Evolutionary conservation across 30 jellyfish, hydroid and myxozoan species (phyloP).

Genomic region (Chrysaora quinquecirrha): DNA sequence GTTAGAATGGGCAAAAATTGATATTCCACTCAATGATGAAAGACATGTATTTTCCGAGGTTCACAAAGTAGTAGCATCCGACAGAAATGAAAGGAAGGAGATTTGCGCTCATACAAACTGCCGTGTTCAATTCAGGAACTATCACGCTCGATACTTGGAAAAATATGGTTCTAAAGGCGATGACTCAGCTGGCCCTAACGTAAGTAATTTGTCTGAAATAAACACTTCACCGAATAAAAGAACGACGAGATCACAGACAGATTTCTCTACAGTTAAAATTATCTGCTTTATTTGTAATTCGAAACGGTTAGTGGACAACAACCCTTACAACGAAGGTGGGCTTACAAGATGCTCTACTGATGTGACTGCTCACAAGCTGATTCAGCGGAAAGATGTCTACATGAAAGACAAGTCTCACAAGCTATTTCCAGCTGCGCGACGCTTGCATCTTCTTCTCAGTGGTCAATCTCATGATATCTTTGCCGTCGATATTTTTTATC

Average conservation of each 20-base stretch:
- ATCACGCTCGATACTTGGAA: background rate
- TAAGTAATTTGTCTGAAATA: background rate
- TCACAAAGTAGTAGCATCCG: background rate
- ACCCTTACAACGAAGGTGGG: slow-evolving; percentile 43
- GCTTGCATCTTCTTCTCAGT: slow-evolving; percentile 2
- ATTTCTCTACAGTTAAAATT: background rate
- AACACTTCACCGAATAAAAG: background rate
- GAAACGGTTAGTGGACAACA: slow-evolving; percentile 5
- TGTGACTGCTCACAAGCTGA: slow-evolving; percentile 14
- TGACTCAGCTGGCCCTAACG: background rate
- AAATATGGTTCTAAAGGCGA: background rate
- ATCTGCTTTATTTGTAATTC: slow-evolving; percentile 22
- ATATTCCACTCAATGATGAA: background rate
- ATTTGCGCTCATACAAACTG: background rate
- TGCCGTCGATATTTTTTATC: slow-evolving; percentile 22
- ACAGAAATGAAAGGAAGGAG: background rate
- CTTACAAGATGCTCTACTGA: slow-evolving; percentile 22
- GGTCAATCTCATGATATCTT: slow-evolving; percentile 12
- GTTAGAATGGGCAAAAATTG: slow-evolving; percentile 1
- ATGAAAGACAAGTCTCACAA: slow-evolving; percentile 10
- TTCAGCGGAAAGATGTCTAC: slow-evolving; percentile 4
- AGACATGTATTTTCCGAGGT: background rate
- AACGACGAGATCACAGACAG: slow-evolving; percentile 16
- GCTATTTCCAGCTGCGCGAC: slow-evolving; percentile 13
- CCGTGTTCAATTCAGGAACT: background rate